Conservation (phyloP, 2,797 vertebrate species). For the Gymnoscopelus braueri region DNA sequence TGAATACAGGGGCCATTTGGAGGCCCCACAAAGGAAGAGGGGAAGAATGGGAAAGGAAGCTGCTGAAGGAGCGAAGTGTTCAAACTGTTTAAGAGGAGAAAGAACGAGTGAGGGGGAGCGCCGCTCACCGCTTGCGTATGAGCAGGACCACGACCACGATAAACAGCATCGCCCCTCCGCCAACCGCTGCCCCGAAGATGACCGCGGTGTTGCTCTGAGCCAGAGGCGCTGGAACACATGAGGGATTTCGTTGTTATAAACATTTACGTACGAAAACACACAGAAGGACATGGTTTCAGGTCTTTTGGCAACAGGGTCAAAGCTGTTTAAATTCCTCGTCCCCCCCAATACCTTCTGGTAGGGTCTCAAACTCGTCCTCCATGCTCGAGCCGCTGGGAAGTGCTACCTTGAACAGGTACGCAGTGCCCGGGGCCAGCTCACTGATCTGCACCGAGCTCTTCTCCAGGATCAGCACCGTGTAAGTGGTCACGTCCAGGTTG, state of each 20-base stretch:
- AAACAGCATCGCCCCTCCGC: constrained; percentile 73
- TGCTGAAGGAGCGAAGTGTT: constrained; percentile 8
- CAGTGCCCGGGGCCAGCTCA: constrained; percentile 84
- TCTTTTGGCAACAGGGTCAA: too few relatives aligned
- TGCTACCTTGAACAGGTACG: constrained; percentile 90
- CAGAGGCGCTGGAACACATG: constrained; percentile 47
- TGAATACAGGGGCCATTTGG: constrained; percentile 69
- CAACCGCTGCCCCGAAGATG: constrained; percentile 74
- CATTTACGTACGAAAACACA: neutral
- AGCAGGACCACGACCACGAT: constrained; percentile 80
- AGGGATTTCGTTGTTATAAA: constrained; percentile 3
- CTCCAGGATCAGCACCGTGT: constrained; percentile 88
- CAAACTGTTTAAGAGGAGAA: constrained; percentile 46
- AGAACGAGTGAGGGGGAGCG: constrained; percentile 36
- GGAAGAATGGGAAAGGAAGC: constrained; percentile 10
- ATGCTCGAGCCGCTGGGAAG: constrained; percentile 83
- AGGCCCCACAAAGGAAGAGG: constrained; percentile 52
- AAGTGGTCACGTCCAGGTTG: constrained; percentile 83
- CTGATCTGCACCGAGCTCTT: constrained; percentile 84
- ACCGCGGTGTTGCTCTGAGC: constrained; percentile 72
- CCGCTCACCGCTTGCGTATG: constrained; percentile 83
- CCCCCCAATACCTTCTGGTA: constrained; percentile 67
- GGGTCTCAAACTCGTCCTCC: constrained; percentile 91
- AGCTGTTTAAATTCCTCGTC: too few relatives aligned
- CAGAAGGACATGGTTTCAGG: too few relatives aligned